A percentile compares a stretch with the other conserved stretches of the same genome.
phyloP scores from a whole-genome alignment of 2,888 invertebrate species.

The Drosophila emarginata region DNA sequence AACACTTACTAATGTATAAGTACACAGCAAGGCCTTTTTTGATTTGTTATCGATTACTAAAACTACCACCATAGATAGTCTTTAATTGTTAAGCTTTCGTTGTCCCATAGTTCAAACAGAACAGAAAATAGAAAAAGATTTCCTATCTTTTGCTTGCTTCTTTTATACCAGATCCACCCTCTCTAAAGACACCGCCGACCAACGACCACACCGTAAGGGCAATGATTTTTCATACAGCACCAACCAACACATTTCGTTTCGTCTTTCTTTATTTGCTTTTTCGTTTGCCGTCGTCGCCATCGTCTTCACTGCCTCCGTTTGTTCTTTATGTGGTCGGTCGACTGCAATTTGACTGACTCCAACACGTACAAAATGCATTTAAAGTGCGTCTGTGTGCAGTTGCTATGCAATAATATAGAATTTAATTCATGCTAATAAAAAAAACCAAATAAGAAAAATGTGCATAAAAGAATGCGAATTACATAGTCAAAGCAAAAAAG shows the following conservation, averaged over 20 bases:
- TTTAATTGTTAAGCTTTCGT: background rate
- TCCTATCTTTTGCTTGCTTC: too few relatives aligned
- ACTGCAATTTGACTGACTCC: slow-evolving; percentile 1
- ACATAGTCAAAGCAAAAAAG: slow-evolving; percentile 26
- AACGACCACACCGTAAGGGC: slow-evolving; percentile 1
- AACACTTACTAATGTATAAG: background rate
- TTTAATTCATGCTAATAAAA: slow-evolving; percentile 3
- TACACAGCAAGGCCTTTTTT: background rate
- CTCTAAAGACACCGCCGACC: background rate
- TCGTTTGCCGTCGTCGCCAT: slow-evolving; percentile 24
- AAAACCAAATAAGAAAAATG: slow-evolving; percentile 4
- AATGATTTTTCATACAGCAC: slow-evolving; percentile 16
- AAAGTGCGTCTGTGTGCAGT: slow-evolving; percentile 14
- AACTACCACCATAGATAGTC: background rate
- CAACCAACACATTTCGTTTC: slow-evolving; percentile 13
- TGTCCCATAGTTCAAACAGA: background rate
- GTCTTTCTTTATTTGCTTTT: slow-evolving; percentile 19
- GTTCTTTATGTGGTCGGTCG: slow-evolving; percentile 1
- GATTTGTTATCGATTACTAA: slow-evolving; percentile 15
- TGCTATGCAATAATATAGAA: slow-evolving; percentile 15
- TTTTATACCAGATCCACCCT: background rate
- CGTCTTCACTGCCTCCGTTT: background rate
- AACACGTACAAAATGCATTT: slow-evolving; percentile 20
- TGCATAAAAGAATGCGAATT: slow-evolving; percentile 43
- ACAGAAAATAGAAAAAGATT: background rate